These are phyloP conservation scores for Hypanus sabinus DNA, from an alignment of 2,113 vertebrate genomes.

Conservation along the genomic window DNA sequence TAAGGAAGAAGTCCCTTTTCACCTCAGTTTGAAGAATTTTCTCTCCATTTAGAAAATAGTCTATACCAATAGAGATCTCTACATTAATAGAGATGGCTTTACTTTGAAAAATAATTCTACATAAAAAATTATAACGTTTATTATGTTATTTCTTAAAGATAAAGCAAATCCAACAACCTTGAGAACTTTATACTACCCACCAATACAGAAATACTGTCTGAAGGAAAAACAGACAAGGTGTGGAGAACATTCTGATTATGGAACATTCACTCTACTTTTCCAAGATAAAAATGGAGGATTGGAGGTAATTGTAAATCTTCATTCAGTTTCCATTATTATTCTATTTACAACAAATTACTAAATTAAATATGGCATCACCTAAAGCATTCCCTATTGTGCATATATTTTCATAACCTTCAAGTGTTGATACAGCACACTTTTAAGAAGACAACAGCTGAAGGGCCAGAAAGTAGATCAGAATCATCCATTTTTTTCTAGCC, in stretches of 20 bases:
- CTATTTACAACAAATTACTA: neutral
- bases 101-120: neutral
- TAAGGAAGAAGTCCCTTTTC: no score
- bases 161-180: slow-evolving; percentile 48
- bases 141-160: slow-evolving; percentile 41
- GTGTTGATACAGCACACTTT: neutral
- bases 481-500: no score
- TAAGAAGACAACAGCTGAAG: neutral
- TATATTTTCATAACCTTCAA: no score
- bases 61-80: no score
- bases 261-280: slow-evolving; percentile 61
- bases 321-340: neutral
- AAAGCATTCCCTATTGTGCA: neutral
- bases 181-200: slow-evolving; percentile 57
- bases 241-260: slow-evolving; percentile 63
- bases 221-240: slow-evolving; percentile 59
- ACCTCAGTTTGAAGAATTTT: no score
- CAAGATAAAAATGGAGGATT: slow-evolving; percentile 51
- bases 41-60: no score
- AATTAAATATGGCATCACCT: neutral
- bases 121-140: neutral
- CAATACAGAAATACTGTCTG: slow-evolving; percentile 42
- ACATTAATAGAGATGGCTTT: neutral
- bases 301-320: slow-evolving; percentile 48
- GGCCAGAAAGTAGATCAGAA: neutral